Base-by-base conservation (phyloP, 1,140 invertebrate species). In the Maconellicoccus hirsutus region DNA sequence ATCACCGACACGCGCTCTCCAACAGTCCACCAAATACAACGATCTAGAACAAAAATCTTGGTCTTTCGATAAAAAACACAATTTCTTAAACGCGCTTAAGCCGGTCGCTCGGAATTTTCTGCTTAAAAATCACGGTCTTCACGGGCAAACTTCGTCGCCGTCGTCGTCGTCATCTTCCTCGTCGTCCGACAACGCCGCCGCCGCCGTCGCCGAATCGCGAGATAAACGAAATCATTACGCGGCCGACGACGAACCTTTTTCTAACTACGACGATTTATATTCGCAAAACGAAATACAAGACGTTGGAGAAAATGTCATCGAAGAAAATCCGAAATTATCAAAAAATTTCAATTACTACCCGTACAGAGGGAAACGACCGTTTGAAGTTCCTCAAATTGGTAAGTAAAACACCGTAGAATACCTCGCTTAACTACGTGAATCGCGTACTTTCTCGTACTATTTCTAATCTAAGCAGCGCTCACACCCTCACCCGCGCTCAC, bases 381-480 rank as follows among this genome's bases (percentile, higher is more conserved):
- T 66, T 22, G 61, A 66, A 66, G 61, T 66, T 66, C 61, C 61
- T 23, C 61, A 66, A 66, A 66, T 66, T 66, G 61, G 61, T 66
- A 26, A 66, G 61, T 66, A 12, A 61, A n/a, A n/a, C n/a, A n/a
- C n/a, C n/a, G n/a, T n/a, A n/a, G n/a, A n/a, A n/a, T n/a, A n/a
- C n/a, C 39, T 42, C n/a, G n/a, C 39, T 10, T 8, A 42, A 10
- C 39, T 42, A 42, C n/a, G n/a, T n/a, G n/a, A n/a, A n/a, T n/a
- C n/a, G n/a, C n/a, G n/a, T n/a, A n/a, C n/a, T n/a, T n/a, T n/a
- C 14, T 38, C 33, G 33, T 38, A 38, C 14, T 38, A n/a, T 38
- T 14, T 38, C 33, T 38, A 38, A 38, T 38, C 33, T 38, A n/a
- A n/a, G n/a, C n/a, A n/a, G n/a, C n/a, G 33, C 14, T 38, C 33